Evolutionary conservation across 1,140 invertebrate species (phyloP).

Genomic region (Lordiphosa clarofinis): DNA sequence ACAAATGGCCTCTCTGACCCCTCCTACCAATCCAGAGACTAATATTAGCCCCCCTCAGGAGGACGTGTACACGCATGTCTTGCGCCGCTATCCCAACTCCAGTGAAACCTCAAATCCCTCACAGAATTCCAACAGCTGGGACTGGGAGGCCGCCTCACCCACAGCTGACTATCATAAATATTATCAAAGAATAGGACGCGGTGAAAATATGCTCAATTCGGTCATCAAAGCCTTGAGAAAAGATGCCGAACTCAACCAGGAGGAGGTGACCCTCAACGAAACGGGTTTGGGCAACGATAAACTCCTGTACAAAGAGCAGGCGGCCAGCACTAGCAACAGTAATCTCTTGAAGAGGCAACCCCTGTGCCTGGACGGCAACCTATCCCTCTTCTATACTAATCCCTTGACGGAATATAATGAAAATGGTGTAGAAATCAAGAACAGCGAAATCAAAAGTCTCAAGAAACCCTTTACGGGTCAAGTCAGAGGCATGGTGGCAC

Average conservation of each 20-base stretch:
- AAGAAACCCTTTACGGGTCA: conserved; percentile 72
- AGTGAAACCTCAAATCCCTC: conserved; percentile 66
- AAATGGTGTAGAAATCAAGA: conserved; percentile 60
- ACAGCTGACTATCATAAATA: conserved; percentile 48
- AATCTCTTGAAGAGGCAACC: conserved; percentile 58
- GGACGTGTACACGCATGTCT: conserved; percentile 48
- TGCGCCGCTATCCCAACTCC: conserved; percentile 58
- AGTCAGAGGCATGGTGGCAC: conserved; percentile 68
- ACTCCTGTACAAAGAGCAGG: conserved; percentile 55
- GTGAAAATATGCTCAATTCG: conserved; percentile 62
- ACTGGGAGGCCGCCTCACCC: conserved; percentile 47
- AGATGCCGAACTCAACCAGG: conserved; percentile 54
- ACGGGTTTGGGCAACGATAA: conserved; percentile 47
- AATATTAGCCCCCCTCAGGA: conserved; percentile 35
- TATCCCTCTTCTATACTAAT: conserved; percentile 40
- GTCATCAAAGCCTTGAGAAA: conserved; percentile 67
- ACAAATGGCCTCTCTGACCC: conserved; percentile 24
- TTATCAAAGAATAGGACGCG: conserved; percentile 46
- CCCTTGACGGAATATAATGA: conserved; percentile 31
- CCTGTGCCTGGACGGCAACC: conserved; percentile 38
- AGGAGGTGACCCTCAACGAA: conserved; percentile 49
- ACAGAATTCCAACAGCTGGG: conserved; percentile 65
- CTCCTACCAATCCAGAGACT: conserved; percentile 22
- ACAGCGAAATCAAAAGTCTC: conserved; percentile 70
- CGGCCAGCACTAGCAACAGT: conserved; percentile 30